Evolutionary conservation across 2,113 vertebrate genomes (phyloP).

Genomic region (Macroglossus sobrinus): DNA sequence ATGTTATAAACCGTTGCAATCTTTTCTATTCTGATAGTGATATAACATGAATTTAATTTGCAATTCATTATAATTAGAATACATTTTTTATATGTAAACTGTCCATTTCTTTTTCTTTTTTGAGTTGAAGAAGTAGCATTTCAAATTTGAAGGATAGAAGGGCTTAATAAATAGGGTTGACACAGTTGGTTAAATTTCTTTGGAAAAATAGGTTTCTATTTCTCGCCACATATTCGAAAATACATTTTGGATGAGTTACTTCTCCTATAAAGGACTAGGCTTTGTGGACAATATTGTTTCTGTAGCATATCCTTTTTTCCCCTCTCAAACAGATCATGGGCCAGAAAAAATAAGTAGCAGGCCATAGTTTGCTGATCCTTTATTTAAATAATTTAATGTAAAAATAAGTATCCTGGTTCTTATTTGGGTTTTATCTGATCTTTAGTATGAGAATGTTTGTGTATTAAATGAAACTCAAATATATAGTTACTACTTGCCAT

Average conservation of each 20-base stretch:
- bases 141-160: background rate
- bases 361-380: background rate
- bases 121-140: background rate
- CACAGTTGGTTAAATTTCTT: background rate
- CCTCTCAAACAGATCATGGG: background rate
- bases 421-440: background rate
- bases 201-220: background rate
- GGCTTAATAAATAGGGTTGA: background rate
- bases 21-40: background rate
- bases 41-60: background rate
- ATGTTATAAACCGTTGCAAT: background rate
- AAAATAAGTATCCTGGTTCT: background rate
- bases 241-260: background rate
- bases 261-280: background rate
- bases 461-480: background rate
- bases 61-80: background rate
- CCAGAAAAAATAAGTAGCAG: background rate
- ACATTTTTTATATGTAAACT: background rate
- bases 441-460: conserved; percentile 5
- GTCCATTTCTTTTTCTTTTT: background rate
- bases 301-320: background rate
- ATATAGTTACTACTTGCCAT: background rate
- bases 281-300: background rate
- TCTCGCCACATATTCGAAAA: background rate
- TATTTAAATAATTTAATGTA: background rate